These are phyloP conservation scores for Adineta ricciae DNA, from an alignment of 2,888 invertebrate species.

Conservation along the genomic window DNA sequence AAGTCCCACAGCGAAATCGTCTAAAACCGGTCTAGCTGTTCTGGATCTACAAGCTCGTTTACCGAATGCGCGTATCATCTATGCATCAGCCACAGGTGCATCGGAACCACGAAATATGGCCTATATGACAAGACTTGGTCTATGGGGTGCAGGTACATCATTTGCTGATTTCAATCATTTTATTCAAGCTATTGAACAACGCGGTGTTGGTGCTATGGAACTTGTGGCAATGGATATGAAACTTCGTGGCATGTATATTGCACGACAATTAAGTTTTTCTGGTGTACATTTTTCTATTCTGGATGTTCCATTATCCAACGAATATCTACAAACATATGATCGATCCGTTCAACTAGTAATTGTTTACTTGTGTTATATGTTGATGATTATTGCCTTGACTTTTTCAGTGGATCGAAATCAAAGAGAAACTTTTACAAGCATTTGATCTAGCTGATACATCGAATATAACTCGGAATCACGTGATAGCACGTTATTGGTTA, in stretches of 20 bases:
- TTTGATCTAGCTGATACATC: conserved; percentile 86
- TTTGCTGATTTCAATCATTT: conserved; percentile 89
- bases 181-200: conserved; percentile 87
- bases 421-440: conserved; percentile 88
- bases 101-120: conserved; percentile 98
- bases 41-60: conserved; percentile 84
- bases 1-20: conserved; percentile 86
- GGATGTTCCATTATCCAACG: conserved; percentile 27
- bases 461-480: conserved; percentile 83
- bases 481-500: conserved; percentile 99
- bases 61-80: conserved; percentile 81
- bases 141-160: conserved; percentile 94
- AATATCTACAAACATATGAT: conserved; percentile 32
- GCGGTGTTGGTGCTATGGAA: conserved; percentile 97
- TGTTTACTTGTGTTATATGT: neutral
- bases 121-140: conserved; percentile 95
- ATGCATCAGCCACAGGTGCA: conserved; percentile 82
- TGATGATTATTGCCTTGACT: neutral
- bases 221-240: conserved; percentile 99
- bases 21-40: conserved; percentile 88
- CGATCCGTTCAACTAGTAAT: conserved; percentile 30
- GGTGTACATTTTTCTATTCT: conserved; percentile 62
- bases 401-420: conserved; percentile 80
- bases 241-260: conserved; percentile 92
- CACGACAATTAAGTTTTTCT: conserved; percentile 91